Evolutionary conservation across 2,797 vertebrate species (phyloP), one percentile per base, ranked within the genome.

Genomic region (Mormyrus proboscirostris): DNA sequence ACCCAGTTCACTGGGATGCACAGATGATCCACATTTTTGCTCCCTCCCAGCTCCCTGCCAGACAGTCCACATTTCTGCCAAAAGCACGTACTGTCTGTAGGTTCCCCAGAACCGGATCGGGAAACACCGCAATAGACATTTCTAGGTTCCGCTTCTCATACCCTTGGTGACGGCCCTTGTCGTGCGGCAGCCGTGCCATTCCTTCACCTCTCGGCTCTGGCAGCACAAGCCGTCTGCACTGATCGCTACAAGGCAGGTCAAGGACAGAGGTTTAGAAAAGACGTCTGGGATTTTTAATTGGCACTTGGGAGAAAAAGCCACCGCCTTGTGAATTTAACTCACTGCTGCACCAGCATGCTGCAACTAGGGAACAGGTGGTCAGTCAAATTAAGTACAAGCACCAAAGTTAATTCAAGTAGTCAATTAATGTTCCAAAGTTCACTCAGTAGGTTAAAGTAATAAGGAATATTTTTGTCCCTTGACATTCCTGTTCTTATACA

Each of bases 141-240:
- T 44, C 79, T 22, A 1, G 79, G 44, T 51, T 12, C 16, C 1
- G 14, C 50, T 86, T 7, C 76, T 89, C 22, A 38, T 90, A 99
- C 99, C 99, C 97, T 99, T 99, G 59, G 94, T 97, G 76, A 99
- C 95, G 0, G 96, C 98, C 93, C 96, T 97, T 0, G 98, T 99
- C 3, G 98, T 97, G 90, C 98, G 96, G 92, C 98, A 99, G 53
- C 99, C 98, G 0, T 99, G 98, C 99, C 99, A 99, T 92, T 99
- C 98, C 94, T 99, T 99, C 88, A 99, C 95, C 94, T 99, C 99
- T 92, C 99, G 96, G 96, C 99, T 99, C 90, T 99, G 98, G 92
- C 98, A 99, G 90, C 97, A 98, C 82, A 99, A 83, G 14, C 98
- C 98, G 14, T 99, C 98, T 0, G 97, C 90, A 53, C 99, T 98